phyloP scores from a whole-genome alignment of 2,113 vertebrate genomes.

The human region GRCh38 chr2:118812001-118812500 shows the following conservation, averaged over 20 bases:
- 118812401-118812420: not conserved
- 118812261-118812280: not conserved
- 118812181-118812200: not conserved
- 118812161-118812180: not conserved
- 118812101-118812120: not conserved
- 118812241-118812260: not conserved
- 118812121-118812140: not conserved
- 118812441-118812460: not conserved
- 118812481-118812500: not conserved
- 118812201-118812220: not conserved
- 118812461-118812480: not conserved
- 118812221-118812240: not conserved
- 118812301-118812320: not conserved
- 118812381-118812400: not conserved
- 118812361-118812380: not conserved
- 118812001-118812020: not conserved
- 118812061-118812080: not conserved
- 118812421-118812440: not conserved
- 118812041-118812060: not conserved
- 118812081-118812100: not conserved
- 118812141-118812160: not conserved
- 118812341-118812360: not conserved
- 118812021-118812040: not conserved
- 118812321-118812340: constrained; percentile 26
- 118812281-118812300: not conserved